Evolutionary conservation across 2,113 vertebrate genomes (phyloP).

Genomic region (Elephantulus edwardii): DNA sequence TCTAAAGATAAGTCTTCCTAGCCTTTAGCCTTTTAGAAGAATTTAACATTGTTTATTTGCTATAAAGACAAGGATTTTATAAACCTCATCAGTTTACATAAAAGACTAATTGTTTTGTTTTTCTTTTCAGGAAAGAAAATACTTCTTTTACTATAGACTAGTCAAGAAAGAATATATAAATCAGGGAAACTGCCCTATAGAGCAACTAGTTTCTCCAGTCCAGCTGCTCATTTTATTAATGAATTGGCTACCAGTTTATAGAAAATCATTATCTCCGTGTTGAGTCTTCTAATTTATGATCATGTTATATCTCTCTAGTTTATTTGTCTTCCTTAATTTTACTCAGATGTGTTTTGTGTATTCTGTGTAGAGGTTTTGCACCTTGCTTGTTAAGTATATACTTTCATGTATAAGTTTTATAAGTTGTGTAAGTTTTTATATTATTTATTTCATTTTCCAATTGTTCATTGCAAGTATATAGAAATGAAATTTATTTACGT

Average conservation of each 20-base stretch:
- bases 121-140: background rate
- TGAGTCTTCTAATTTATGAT: background rate
- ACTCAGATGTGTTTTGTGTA: background rate
- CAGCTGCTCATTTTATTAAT: background rate
- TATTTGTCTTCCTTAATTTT: conserved; percentile 2
- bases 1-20: conserved; percentile 5
- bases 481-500: background rate
- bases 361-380: background rate
- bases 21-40: background rate
- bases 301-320: background rate
- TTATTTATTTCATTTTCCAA: conserved; percentile 25
- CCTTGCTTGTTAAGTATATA: background rate
- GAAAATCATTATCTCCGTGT: background rate
- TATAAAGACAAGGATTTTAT: background rate
- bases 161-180: background rate
- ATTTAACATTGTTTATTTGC: conserved; percentile 14
- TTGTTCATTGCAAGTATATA: background rate
- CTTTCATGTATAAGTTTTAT: conserved; percentile 2
- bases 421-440: background rate
- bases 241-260: background rate
- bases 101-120: conserved; percentile 36
- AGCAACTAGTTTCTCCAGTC: background rate
- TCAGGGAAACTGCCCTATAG: conserved; percentile 1
- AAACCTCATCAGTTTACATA: conserved; percentile 37
- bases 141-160: background rate